A percentile compares a stretch with the other conserved stretches of the same genome.
Conservation (phyloP, 1,140 invertebrate species). For the Listronotus oregonensis region DNA sequence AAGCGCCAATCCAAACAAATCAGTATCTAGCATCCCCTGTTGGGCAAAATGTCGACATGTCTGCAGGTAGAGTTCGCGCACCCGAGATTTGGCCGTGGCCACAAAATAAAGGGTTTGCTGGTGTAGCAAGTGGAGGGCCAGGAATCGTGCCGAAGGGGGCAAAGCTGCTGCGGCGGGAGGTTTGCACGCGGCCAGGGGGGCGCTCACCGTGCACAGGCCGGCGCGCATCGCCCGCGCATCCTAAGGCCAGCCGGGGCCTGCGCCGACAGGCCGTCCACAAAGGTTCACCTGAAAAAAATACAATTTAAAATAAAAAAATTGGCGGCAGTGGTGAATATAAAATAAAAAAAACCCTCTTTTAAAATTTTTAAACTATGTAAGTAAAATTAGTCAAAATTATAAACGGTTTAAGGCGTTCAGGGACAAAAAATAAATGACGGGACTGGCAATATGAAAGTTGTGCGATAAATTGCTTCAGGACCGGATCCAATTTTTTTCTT, state of each 20-base stretch:
- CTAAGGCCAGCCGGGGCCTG: slow-evolving; percentile 46
- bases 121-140: slow-evolving; percentile 62
- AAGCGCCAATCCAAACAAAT: slow-evolving; percentile 82
- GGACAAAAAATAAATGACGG: too few relatives aligned
- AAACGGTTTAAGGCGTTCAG: too few relatives aligned
- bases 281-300: slow-evolving; percentile 39
- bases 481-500: too few relatives aligned
- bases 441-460: too few relatives aligned
- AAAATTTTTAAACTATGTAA: too few relatives aligned
- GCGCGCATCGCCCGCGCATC: slow-evolving; percentile 57
- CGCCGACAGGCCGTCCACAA: slow-evolving; percentile 30
- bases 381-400: too few relatives aligned
- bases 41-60: slow-evolving; percentile 77
- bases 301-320: too few relatives aligned
- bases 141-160: slow-evolving; percentile 65
- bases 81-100: slow-evolving; percentile 79
- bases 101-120: slow-evolving; percentile 67
- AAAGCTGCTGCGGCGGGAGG: slow-evolving; percentile 54
- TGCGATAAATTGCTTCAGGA: too few relatives aligned
- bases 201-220: slow-evolving; percentile 58
- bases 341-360: too few relatives aligned
- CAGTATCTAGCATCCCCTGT: slow-evolving; percentile 79
- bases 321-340: too few relatives aligned
- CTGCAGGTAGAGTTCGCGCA: slow-evolving; percentile 81
- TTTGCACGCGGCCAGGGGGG: slow-evolving; percentile 57